A percentile compares a stretch with the other conserved stretches of the same genome.
Conservation (phyloP, 2,888 invertebrate species). For the Aphidius colemani region DNA sequence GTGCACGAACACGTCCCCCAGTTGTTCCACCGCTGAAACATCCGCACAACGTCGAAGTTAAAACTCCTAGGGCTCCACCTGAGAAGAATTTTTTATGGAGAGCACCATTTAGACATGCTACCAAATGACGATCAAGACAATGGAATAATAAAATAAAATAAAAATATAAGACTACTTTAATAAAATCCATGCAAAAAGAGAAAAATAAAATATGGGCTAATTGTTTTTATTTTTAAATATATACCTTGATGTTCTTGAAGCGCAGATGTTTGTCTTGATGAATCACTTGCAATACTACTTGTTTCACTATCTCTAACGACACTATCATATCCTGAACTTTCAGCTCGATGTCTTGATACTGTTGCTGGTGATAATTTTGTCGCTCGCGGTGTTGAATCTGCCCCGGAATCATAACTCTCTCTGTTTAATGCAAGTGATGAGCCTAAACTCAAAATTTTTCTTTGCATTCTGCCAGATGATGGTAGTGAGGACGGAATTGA, state of each 20-base stretch:
- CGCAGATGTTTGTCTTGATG: conserved; percentile 62
- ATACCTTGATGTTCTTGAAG: conserved; percentile 57
- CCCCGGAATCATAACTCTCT: conserved; percentile 83
- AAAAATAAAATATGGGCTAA: neutral
- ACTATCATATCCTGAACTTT: conserved; percentile 88
- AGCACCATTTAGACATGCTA: conserved; percentile 5
- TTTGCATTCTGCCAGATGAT: conserved; percentile 68
- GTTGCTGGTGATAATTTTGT: conserved; percentile 81
- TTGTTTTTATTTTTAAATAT: neutral
- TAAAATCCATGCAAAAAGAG: too few relatives aligned
- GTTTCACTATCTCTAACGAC: conserved; percentile 88
- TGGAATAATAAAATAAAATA: neutral
- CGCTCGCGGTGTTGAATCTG: conserved; percentile 81
- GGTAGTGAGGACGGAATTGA: conserved; percentile 66
- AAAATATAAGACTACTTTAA: neutral
- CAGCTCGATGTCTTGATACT: conserved; percentile 75
- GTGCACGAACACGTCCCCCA: conserved; percentile 52
- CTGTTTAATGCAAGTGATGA: conserved; percentile 70
- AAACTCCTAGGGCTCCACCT: conserved; percentile 59
- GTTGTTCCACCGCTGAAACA: conserved; percentile 60
- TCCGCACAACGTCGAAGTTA: conserved; percentile 60
- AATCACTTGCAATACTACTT: conserved; percentile 80
- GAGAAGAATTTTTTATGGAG: conserved; percentile 51
- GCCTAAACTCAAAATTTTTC: conserved; percentile 68
- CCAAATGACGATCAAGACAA: too few relatives aligned